Evolutionary conservation across 2,113 vertebrate genomes (phyloP).

Genomic region (Glareola pratincola): DNA sequence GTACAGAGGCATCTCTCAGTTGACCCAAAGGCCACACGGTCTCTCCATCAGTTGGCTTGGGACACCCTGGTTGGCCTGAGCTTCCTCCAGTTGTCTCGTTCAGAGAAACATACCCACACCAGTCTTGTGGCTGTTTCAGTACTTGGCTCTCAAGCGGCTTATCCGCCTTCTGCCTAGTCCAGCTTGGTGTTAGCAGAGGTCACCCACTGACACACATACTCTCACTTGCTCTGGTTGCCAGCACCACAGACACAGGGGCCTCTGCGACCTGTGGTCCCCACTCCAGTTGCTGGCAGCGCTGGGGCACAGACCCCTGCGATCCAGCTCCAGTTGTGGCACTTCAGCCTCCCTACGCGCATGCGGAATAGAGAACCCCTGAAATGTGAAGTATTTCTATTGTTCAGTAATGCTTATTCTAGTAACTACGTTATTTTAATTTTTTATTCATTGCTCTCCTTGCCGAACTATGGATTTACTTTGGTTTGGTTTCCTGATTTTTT

Average conservation of each 20-base stretch:
- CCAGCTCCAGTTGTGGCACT: background rate
- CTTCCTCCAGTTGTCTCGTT: background rate
- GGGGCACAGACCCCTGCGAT: background rate
- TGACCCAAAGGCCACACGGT: background rate
- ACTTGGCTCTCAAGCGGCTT: background rate
- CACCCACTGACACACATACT: accelerated
- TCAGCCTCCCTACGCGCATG: accelerated
- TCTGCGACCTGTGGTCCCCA: background rate
- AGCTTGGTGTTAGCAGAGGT: background rate
- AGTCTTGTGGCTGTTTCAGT: background rate
- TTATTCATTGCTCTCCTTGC: background rate
- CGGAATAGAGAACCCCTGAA: background rate
- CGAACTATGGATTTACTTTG: background rate
- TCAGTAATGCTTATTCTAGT: background rate
- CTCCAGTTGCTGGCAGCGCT: background rate
- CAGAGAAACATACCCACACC: background rate
- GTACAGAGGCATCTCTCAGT: background rate
- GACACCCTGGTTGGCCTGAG: background rate
- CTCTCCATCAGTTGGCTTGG: background rate
- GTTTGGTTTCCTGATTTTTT: background rate
- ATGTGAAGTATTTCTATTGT: background rate
- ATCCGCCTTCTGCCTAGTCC: background rate
- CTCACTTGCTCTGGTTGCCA: background rate
- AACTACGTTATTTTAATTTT: background rate
- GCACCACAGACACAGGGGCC: background rate